phyloP scores from a whole-genome alignment of 2,113 vertebrate genomes.

The Lophura nycthemera region DNA sequence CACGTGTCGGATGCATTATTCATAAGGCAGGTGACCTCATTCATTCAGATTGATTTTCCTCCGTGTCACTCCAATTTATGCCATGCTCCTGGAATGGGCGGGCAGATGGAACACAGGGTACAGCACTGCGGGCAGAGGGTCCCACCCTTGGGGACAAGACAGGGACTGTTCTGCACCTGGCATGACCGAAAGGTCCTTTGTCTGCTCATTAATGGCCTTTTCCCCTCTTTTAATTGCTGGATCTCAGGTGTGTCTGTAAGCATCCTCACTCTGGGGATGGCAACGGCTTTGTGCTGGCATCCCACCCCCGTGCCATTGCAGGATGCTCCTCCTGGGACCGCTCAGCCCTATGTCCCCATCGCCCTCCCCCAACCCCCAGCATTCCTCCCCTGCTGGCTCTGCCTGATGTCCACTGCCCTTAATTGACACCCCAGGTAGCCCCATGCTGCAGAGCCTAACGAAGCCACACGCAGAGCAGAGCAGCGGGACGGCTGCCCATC shows the following conservation, averaged over 20 bases:
- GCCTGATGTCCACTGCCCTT: neutral
- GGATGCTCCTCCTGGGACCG: fast-evolving
- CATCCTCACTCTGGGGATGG: fast-evolving
- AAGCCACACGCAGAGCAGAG: neutral
- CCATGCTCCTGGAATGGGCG: neutral
- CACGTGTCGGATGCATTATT: slow-evolving; percentile 26
- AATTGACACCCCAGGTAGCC: neutral
- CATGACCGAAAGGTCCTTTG: neutral
- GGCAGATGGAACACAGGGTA: neutral
- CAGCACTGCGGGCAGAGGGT: fast-evolving
- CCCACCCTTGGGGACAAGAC: neutral
- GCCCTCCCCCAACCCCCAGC: fast-evolving
- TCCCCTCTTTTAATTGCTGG: neutral
- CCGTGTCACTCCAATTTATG: slow-evolving; percentile 51
- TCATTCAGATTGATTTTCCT: slow-evolving; percentile 71
- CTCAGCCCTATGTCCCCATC: neutral
- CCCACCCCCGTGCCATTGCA: neutral
- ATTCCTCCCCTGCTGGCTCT: neutral
- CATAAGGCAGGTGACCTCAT: slow-evolving; percentile 72
- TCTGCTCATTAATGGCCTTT: neutral
- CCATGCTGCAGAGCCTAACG: neutral
- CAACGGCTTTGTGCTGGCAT: neutral
- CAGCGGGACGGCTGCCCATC: neutral
- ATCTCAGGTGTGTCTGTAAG: neutral
- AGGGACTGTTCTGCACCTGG: fast-evolving